Percentiles rank a stretch among this genome's conserved stretches.
These are phyloP conservation scores for Puffinus mauretanicus DNA, from an alignment of 2,113 vertebrate genomes.

Conservation along the genomic window DNA sequence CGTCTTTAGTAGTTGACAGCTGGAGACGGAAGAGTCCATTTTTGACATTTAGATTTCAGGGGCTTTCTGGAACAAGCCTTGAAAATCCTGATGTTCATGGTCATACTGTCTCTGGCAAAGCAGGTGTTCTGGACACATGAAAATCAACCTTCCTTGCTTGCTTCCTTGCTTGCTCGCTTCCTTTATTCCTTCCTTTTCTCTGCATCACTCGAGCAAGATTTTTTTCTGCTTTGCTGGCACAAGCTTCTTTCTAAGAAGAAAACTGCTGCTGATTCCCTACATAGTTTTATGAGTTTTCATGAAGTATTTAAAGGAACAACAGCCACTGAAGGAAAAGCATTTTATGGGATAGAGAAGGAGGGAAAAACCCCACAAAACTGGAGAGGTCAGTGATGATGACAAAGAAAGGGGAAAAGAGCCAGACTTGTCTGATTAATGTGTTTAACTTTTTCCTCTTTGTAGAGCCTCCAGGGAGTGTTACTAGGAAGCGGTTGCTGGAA, in stretches of 20 bases:
- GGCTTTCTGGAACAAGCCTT: neutral
- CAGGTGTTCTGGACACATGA: neutral
- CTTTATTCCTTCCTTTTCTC: neutral
- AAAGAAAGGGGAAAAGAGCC: neutral
- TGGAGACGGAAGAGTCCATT: neutral
- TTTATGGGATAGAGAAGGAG: neutral
- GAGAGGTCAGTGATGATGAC: neutral
- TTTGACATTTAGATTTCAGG: neutral
- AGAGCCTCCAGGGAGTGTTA: neutral
- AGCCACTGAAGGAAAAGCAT: neutral
- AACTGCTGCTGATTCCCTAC: neutral
- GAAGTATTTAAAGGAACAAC: conserved; percentile 29
- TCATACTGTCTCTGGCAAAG: neutral
- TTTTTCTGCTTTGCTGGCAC: neutral
- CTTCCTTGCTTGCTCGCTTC: neutral
- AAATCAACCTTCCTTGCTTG: neutral
- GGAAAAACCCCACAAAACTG: neutral
- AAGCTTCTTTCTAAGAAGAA: conserved; percentile 9
- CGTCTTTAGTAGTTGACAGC: neutral
- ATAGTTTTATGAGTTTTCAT: neutral
- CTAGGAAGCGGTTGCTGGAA: neutral
- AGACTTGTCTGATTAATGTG: neutral
- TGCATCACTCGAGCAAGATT: neutral
- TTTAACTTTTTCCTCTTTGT: neutral
- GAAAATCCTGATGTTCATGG: neutral